Percentiles rank a stretch among this genome's conserved stretches.
Evolutionary conservation across 2,113 vertebrate genomes (phyloP).

Genomic region (Macquaria australasica): DNA sequence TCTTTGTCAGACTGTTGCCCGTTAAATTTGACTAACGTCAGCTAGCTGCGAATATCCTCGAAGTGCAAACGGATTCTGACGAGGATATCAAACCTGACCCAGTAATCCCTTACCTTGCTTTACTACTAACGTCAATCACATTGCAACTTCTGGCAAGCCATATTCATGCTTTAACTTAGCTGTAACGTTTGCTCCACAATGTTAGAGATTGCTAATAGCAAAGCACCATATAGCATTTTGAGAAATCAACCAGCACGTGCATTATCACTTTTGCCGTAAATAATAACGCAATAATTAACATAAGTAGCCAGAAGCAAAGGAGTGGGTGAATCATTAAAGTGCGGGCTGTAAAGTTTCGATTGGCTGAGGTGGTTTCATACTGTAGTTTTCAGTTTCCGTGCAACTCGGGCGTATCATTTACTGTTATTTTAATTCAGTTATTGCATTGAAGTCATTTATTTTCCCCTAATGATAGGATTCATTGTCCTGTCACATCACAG

Average conservation of each 20-base stretch:
- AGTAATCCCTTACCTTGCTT: not conserved
- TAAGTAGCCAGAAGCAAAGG: not conserved
- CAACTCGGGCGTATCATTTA: no score
- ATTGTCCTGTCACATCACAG: no score
- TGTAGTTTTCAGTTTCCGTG: slow-evolving; percentile 1
- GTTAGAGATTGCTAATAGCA: no score
- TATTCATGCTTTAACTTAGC: not conserved
- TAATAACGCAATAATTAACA: not conserved
- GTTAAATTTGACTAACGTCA: not conserved
- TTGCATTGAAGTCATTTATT: not conserved
- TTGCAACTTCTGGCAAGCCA: not conserved
- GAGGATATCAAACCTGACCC: not conserved
- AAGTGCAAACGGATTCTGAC: not conserved
- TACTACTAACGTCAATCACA: fast-evolving
- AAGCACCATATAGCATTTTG: not conserved
- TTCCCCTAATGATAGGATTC: no score
- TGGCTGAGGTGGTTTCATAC: slow-evolving; percentile 15
- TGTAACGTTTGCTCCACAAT: not conserved
- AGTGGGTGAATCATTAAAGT: not conserved
- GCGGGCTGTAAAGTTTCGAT: slow-evolving; percentile 35
- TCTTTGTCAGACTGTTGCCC: not conserved
- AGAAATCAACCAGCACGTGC: fast-evolving
- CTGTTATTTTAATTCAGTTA: not conserved
- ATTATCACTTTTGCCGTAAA: not conserved
- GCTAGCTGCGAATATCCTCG: not conserved